Conservation (phyloP, 2,888 invertebrate genomes). For the Tholera decimalis region DNA sequence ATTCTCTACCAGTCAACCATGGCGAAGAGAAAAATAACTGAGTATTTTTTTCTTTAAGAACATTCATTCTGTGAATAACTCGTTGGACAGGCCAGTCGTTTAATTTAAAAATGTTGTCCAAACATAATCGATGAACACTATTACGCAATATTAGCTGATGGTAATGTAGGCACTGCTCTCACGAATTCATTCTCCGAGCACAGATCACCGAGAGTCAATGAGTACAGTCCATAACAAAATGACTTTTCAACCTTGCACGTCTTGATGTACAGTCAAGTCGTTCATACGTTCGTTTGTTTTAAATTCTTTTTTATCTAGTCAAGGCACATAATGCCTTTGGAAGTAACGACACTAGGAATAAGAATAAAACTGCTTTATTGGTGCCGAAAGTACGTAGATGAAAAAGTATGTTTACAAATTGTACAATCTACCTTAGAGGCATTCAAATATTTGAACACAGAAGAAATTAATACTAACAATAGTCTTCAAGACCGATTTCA, state of each 20-base stretch:
- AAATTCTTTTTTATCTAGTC: neutral
- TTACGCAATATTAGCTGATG: neutral
- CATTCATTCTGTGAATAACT: no score
- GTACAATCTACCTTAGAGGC: no score
- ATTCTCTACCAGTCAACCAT: no score
- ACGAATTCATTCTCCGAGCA: constrained; percentile 8
- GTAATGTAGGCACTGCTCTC: neutral
- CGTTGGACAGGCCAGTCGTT: no score
- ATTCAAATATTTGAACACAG: no score
- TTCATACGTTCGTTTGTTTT: neutral
- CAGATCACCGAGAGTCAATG: constrained; percentile 10
- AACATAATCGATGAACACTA: neutral
- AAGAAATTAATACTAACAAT: no score
- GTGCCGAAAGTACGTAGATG: no score
- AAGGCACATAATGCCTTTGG: neutral
- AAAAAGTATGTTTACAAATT: no score
- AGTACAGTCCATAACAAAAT: constrained; percentile 17
- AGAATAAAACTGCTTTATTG: no score
- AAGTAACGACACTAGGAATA: neutral
- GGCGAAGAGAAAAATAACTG: no score
- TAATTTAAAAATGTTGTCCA: neutral
- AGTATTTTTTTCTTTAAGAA: no score
- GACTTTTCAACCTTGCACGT: constrained; percentile 44
- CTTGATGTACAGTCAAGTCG: neutral
- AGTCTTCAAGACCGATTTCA: no score